Percentiles rank a stretch among this genome's conserved stretches.
Evolutionary conservation across 2,797 vertebrate genomes (phyloP).

Genomic region (Epinephelus coioides): DNA sequence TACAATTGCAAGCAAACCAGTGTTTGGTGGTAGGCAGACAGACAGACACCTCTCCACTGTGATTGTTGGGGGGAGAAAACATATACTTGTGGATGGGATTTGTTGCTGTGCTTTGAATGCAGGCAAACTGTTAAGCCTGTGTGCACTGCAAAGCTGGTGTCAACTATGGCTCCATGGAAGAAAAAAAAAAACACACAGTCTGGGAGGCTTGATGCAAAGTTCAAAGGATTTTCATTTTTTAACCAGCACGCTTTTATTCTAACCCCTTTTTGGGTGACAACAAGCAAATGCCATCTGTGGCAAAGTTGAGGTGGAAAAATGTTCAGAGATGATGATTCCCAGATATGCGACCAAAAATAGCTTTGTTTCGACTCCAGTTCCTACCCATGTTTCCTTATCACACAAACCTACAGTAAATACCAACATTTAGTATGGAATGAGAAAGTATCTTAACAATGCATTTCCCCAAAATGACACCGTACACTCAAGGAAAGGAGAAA

Average conservation of each 20-base stretch:
- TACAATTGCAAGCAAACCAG: constrained; percentile 32
- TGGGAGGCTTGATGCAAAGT: constrained; percentile 22
- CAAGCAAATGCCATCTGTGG: constrained; percentile 12
- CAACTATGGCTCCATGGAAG: not conserved
- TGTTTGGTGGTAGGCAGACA: constrained; percentile 27
- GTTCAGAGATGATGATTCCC: constrained; percentile 1
- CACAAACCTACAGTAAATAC: constrained; percentile 15
- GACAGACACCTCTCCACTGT: constrained; percentile 34
- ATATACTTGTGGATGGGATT: constrained; percentile 35
- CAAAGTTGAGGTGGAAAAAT: constrained; percentile 16
- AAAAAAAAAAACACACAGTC: constrained; percentile 11
- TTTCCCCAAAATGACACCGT: constrained; percentile 10
- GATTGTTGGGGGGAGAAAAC: constrained; percentile 44
- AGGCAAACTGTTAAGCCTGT: constrained; percentile 29
- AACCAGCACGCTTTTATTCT: constrained; percentile 16
- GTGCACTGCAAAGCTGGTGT: constrained; percentile 37
- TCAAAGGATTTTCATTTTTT: constrained; percentile 32
- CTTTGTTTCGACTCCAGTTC: constrained; percentile 28
- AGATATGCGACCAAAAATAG: constrained; percentile 12
- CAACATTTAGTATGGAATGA: constrained; percentile 10
- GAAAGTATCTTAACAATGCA: not conserved
- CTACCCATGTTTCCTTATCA: not conserved
- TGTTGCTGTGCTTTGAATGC: constrained; percentile 43
- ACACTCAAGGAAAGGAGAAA: not conserved
- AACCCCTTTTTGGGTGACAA: constrained; percentile 7